Conservation (phyloP, 2,797 vertebrate species). For the Takifugu ocellatus region DNA sequence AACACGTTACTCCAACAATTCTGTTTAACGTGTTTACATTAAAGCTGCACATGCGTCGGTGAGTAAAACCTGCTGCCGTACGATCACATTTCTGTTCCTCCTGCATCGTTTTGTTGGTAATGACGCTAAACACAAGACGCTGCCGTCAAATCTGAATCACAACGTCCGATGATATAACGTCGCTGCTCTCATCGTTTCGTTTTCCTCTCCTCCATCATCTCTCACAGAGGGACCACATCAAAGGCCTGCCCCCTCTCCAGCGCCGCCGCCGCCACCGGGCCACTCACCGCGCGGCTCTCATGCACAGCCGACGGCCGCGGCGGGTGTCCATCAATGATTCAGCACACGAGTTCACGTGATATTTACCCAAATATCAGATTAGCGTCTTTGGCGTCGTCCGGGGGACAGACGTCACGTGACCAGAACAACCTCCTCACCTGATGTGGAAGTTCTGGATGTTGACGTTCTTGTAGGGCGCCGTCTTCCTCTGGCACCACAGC, state of each 20-base stretch:
- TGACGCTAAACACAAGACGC: too few species aligned
- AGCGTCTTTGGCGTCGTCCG: too few species aligned
- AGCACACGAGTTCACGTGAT: constrained; percentile 5
- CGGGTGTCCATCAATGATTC: constrained; percentile 52
- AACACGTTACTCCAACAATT: neutral
- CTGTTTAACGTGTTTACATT: too few species aligned
- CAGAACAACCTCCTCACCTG: constrained; percentile 74
- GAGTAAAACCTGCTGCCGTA: too few species aligned
- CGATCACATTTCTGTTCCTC: too few species aligned
- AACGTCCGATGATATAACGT: too few species aligned
- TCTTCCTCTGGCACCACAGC: constrained; percentile 98
- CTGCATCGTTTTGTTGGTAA: too few species aligned
- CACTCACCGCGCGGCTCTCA: constrained; percentile 59
- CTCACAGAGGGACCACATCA: constrained; percentile 49
- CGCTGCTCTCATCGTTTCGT: constrained; percentile 23
- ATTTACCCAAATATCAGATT: too few species aligned
- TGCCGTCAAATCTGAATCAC: too few species aligned
- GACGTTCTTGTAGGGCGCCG: constrained; percentile 97
- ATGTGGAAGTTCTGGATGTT: constrained; percentile 99
- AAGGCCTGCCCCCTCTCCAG: constrained; percentile 33
- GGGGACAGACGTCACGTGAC: too few species aligned
- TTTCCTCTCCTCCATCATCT: constrained; percentile 26
- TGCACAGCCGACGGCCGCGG: constrained; percentile 49
- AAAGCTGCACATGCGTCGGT: too few species aligned
- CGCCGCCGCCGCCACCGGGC: constrained; percentile 12